phyloP scores from a whole-genome alignment of 2,797 vertebrate species.

The Characodon lateralis region DNA sequence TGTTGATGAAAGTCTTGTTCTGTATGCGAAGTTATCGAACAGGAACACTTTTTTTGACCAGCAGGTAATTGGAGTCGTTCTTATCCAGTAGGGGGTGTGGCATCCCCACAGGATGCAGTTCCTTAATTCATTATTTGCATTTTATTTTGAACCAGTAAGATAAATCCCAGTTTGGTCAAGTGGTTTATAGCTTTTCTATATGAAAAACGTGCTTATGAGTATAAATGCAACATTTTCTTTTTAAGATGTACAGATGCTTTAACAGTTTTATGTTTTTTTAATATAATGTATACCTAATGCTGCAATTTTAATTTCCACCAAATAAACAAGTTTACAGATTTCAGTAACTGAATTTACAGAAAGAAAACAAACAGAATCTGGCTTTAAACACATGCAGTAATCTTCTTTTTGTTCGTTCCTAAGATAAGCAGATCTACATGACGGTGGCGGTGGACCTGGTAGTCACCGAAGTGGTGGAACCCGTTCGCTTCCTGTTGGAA shows the following conservation, averaged over 20 bases:
- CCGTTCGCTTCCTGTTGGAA: slow-evolving; percentile 94
- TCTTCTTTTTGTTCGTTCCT: slow-evolving; percentile 1
- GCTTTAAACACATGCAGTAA: background rate
- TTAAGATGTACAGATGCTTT: background rate
- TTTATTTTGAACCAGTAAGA: background rate
- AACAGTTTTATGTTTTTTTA: background rate
- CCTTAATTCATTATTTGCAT: background rate
- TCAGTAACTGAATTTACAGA: background rate
- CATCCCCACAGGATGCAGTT: slow-evolving; percentile 13
- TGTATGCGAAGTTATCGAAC: background rate
- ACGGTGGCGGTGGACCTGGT: slow-evolving; percentile 97
- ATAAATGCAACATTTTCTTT: background rate
- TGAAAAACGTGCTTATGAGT: background rate
- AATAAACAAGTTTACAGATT: too few relatives aligned
- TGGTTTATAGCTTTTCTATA: background rate
- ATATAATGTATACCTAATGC: background rate
- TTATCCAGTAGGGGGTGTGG: slow-evolving; percentile 47
- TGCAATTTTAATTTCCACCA: background rate
- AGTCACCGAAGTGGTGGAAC: slow-evolving; percentile 94
- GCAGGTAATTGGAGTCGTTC: background rate
- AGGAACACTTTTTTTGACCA: background rate
- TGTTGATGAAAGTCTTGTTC: background rate
- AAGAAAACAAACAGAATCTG: too few relatives aligned
- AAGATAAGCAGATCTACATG: slow-evolving; percentile 95
- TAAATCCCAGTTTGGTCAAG: background rate